phyloP scores from a whole-genome alignment of 2,113 vertebrate genomes.

The Serilophus lunatus region DNA sequence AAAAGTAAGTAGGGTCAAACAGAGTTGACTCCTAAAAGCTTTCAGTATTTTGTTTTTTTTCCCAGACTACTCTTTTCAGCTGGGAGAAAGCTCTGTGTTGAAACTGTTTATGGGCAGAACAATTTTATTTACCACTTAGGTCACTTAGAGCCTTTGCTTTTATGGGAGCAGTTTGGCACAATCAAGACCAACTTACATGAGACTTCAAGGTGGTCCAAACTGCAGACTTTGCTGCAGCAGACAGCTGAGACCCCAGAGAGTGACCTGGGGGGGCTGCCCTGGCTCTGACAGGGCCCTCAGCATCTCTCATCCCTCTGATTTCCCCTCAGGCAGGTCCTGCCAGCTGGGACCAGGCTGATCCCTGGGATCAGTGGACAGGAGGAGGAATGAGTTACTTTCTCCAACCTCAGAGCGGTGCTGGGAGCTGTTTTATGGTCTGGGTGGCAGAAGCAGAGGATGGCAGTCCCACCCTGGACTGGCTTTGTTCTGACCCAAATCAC shows the following conservation, averaged over 20 bases:
- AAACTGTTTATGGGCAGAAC: not conserved
- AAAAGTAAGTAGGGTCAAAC: not conserved
- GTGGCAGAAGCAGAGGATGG: not conserved
- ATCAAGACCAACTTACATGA: not conserved
- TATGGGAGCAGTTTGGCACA: not conserved
- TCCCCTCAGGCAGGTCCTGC: not conserved
- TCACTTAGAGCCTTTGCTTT: not conserved
- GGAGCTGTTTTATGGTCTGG: not conserved
- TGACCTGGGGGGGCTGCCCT: not conserved
- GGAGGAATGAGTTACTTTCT: not conserved
- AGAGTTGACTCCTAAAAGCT: not conserved
- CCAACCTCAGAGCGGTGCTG: not conserved
- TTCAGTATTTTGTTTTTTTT: not conserved
- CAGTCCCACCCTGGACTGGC: not conserved
- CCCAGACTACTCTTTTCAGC: not conserved
- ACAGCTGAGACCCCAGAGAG: not conserved
- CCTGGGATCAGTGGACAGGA: not conserved
- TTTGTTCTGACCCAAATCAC: not conserved
- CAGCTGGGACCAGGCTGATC: not conserved
- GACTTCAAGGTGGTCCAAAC: not conserved
- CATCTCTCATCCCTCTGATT: fast-evolving
- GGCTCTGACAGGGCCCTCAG: not conserved
- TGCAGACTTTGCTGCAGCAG: not conserved
- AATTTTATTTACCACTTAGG: not conserved
- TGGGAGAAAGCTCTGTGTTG: not conserved